Evolutionary conservation across 2,888 invertebrate species (phyloP), one percentile per base, ranked within the genome.

Genomic region (Anoplius nigerrimus): DNA sequence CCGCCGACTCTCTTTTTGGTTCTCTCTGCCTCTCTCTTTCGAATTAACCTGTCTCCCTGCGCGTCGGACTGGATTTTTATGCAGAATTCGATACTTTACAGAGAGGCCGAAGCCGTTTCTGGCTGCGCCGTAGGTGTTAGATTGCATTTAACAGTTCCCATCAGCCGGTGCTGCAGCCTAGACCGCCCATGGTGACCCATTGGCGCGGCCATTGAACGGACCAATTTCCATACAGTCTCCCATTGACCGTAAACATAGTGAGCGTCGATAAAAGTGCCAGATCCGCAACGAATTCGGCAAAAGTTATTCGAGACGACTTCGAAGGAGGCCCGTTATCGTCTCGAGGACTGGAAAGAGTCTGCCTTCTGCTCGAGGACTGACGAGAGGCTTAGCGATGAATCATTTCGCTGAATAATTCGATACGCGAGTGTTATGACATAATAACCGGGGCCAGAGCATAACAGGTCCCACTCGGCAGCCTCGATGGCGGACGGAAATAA

Each of bases 81-180:
- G 55, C 56, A 70, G 70, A 68, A 75, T 72, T 69, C 68, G 76
- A 75, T 71, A 69, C 70, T 62, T 64, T 63, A 66, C 62, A 69
- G 54, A 68, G 66, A 75, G 71, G 68, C 62, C 48, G 48, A 48
- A 48, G 18, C 48, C 16, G 48, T 48, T 48, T 48, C 16, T 48
- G 18, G 48, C 76, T 74, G 64, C 58, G 57, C 69, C 62, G 64
- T 76, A 76, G 79, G 76, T 79, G 73, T 80, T 78, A 73, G 70
- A 80, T 80, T 80, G 75, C 78, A 73, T 74, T 80, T 66, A 70
- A 75, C 59, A 67, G 71, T 76, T 80, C 80, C 71, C 75, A 78
- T 75, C 75, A 52, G 55, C 70, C 48, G 51, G 46, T 21, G 21
- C 48, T 8, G 1, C 8, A 45, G 45, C 21, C 22, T n/a, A 21